Conservation (phyloP, 2,888 invertebrate genomes). For the Cryptops parisi region DNA sequence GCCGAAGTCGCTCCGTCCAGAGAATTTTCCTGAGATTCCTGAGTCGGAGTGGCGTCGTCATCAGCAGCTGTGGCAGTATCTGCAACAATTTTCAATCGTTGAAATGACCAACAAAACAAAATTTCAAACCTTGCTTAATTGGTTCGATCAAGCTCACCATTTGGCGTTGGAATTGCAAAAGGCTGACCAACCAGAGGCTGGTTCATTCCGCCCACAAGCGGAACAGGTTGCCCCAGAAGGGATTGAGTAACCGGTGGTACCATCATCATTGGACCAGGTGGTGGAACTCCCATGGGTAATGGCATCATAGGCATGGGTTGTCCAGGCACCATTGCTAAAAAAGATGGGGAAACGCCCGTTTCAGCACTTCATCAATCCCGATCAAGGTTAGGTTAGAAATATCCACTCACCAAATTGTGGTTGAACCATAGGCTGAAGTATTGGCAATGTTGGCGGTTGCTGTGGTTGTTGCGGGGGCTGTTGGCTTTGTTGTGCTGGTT, state of each 20-base stretch:
- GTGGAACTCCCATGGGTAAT: slow-evolving; percentile 22
- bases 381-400: no score
- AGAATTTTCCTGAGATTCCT: slow-evolving; percentile 13
- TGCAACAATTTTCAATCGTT: neutral
- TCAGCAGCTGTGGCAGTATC: neutral
- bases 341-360: no score
- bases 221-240: slow-evolving; percentile 15
- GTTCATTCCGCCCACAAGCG: slow-evolving; percentile 15
- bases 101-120: neutral
- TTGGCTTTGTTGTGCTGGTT: neutral
- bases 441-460: neutral
- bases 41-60: slow-evolving; percentile 20
- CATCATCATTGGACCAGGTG: slow-evolving; percentile 21
- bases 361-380: no score
- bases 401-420: no score
- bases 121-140: neutral
- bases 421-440: no score
- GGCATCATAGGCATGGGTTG: slow-evolving; percentile 21
- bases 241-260: slow-evolving; percentile 19
- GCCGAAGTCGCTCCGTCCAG: neutral
- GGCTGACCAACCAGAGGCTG: slow-evolving; percentile 8
- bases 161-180: slow-evolving; percentile 7
- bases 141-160: neutral
- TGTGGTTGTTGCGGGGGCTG: neutral
- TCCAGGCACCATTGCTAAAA: slow-evolving; percentile 5